A percentile compares a stretch with the other conserved stretches of the same genome.
phyloP scores from a whole-genome alignment of 2,797 vertebrate species.

The Alectoris magna region DNA sequence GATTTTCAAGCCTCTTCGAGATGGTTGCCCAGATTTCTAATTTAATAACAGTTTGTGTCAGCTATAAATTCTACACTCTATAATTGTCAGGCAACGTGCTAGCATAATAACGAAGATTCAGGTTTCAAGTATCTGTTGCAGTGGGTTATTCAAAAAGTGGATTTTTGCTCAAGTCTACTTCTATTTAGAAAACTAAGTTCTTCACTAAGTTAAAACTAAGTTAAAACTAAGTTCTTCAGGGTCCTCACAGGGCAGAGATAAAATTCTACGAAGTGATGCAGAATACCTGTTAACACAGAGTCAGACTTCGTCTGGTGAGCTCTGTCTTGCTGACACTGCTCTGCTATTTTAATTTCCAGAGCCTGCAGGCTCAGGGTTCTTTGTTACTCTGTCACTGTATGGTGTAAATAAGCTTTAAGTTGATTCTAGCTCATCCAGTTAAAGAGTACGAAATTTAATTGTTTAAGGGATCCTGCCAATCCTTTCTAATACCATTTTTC shows the following conservation, averaged over 20 bases:
- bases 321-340: background rate
- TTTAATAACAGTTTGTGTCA: background rate
- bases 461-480: background rate
- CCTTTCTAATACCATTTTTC: background rate
- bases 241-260: background rate
- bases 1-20: constrained; percentile 3
- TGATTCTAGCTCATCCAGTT: background rate
- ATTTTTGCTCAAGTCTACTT: background rate
- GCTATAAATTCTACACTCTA: background rate
- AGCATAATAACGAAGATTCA: background rate
- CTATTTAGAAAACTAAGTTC: background rate
- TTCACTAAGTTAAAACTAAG: no score
- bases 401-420: background rate
- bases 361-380: background rate
- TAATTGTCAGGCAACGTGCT: background rate
- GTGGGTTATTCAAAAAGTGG: accelerated
- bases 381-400: accelerated
- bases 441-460: background rate
- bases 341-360: background rate
- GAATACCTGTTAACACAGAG: background rate
- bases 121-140: background rate
- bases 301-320: background rate
- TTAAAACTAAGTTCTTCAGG: background rate
- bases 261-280: background rate
- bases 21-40: background rate